Percentiles rank a stretch among this genome's conserved stretches.
phyloP scores from a whole-genome alignment of 2,113 vertebrate genomes.

The Hiodon tergisus region DNA sequence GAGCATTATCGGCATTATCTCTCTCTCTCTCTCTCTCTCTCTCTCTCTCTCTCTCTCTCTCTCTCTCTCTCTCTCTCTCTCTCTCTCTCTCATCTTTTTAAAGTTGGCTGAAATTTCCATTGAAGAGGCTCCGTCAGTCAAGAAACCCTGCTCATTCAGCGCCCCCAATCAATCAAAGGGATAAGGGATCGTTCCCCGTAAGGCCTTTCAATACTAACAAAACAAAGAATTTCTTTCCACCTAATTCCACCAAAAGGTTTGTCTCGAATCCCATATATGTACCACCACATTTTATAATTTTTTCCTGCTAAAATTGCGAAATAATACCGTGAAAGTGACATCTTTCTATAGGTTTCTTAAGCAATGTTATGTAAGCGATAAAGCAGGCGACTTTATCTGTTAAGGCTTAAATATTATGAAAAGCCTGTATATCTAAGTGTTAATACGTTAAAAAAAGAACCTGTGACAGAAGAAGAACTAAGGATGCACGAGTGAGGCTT shows the following conservation, averaged over 20 bases:
- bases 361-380: background rate
- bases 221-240: constrained; percentile 60
- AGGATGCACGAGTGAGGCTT: too few species aligned
- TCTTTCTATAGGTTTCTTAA: background rate
- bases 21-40: background rate
- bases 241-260: constrained; percentile 23
- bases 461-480: too few species aligned
- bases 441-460: too few species aligned
- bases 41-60: constrained; percentile 12
- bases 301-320: background rate
- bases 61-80: background rate
- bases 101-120: constrained; percentile 23
- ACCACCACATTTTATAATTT: constrained; percentile 1
- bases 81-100: constrained; percentile 6
- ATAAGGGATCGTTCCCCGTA: constrained; percentile 66
- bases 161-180: constrained; percentile 76
- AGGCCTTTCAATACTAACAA: constrained; percentile 67
- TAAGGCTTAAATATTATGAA: too few species aligned
- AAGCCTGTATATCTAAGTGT: too few species aligned
- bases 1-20: background rate
- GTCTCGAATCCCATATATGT: constrained; percentile 8
- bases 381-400: too few species aligned
- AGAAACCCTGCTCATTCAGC: constrained; percentile 66
- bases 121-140: constrained; percentile 64
- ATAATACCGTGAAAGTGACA: background rate